These are phyloP conservation scores for Drosophila infuscata DNA, from an alignment of 2,888 invertebrate genomes.

Conservation along the genomic window DNA sequence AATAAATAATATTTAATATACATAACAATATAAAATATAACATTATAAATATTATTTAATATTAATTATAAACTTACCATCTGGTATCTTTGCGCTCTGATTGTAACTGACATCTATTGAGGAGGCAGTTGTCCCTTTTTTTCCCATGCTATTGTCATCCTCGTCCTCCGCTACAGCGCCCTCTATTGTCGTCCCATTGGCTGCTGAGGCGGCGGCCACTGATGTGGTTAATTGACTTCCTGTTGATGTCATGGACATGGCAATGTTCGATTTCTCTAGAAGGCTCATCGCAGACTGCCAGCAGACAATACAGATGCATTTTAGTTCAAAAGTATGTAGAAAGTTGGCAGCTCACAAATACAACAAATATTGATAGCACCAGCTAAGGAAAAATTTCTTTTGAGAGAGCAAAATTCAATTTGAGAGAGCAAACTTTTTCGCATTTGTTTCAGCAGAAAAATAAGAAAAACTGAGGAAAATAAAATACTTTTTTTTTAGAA, in stretches of 20 bases:
- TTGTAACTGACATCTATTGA: conserved; percentile 17
- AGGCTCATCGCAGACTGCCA: conserved; percentile 84
- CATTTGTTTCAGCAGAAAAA: conserved; percentile 45
- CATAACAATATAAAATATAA: background rate
- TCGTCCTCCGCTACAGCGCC: conserved; percentile 52
- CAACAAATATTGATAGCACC: conserved; percentile 26
- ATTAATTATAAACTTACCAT: conserved; percentile 24
- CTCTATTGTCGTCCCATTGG: conserved; percentile 33
- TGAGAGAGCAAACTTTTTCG: conserved; percentile 13
- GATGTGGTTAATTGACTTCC: conserved; percentile 73
- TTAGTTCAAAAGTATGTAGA: conserved; percentile 5
- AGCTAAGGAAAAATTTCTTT: conserved; percentile 2
- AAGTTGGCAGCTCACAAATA: conserved; percentile 1
- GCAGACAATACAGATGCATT: conserved; percentile 8
- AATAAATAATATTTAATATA: background rate
- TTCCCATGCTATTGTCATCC: conserved; percentile 30
- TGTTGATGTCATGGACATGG: conserved; percentile 83
- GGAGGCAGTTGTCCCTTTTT: background rate
- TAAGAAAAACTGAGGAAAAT: background rate
- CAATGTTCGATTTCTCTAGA: conserved; percentile 84
- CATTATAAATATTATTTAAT: background rate
- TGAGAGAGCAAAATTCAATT: background rate
- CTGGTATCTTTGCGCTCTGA: conserved; percentile 21
- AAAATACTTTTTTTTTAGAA: background rate
- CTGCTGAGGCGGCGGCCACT: conserved; percentile 33